Evolutionary conservation across 1,140 invertebrate genomes (phyloP).

Genomic region (Reticulitermes speratus): DNA sequence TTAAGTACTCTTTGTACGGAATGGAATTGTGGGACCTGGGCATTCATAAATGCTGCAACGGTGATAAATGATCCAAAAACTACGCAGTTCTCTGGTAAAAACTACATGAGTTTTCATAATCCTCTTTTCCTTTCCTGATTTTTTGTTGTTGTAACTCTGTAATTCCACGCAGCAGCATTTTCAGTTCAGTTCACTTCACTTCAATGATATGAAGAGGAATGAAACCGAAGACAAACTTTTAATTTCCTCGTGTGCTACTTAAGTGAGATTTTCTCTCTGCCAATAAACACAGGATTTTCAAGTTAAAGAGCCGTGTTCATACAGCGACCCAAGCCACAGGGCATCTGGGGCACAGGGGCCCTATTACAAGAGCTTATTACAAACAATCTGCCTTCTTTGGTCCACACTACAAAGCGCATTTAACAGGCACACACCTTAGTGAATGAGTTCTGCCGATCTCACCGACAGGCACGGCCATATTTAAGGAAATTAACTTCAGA

Average conservation of each 20-base stretch:
- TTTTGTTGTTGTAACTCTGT: slow-evolving; percentile 12
- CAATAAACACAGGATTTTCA: slow-evolving; percentile 3
- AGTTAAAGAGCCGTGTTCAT: slow-evolving; percentile 3
- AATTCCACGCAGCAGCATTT: not conserved
- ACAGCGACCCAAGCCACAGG: not conserved
- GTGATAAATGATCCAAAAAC: not conserved
- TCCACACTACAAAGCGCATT: not conserved
- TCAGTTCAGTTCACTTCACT: slow-evolving; percentile 15
- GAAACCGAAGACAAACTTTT: slow-evolving; percentile 8
- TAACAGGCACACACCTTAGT: not conserved
- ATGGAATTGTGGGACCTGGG: not conserved
- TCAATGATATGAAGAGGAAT: slow-evolving; percentile 6
- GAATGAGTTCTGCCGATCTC: not conserved
- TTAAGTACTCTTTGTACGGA: not conserved
- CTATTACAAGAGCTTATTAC: slow-evolving; percentile 9
- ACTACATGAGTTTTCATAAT: slow-evolving; percentile 14
- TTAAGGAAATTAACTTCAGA: not conserved
- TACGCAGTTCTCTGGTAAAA: not conserved
- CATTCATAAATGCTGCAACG: not conserved
- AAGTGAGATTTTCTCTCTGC: not conserved
- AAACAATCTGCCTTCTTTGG: not conserved
- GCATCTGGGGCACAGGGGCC: not conserved
- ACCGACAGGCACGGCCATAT: not conserved
- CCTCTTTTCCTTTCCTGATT: not conserved
- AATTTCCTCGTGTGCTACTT: slow-evolving; percentile 12